phyloP scores from a whole-genome alignment of 2,797 vertebrate species.

The Serranus cabrilla region DNA sequence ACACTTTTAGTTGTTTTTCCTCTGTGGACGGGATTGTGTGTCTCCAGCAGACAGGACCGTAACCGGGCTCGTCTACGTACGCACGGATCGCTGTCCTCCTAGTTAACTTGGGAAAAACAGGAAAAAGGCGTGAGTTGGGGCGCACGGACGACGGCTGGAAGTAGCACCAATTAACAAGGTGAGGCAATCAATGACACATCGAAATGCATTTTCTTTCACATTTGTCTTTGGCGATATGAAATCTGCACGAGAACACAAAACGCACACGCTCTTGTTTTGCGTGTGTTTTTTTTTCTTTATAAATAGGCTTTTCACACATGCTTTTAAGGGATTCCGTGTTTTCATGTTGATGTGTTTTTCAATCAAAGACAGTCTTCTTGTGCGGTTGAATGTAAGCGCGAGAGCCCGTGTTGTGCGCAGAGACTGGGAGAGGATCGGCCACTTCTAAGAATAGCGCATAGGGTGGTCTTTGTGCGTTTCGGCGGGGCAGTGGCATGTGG shows the following conservation, averaged over 20 bases:
- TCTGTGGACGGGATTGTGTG: slow-evolving; percentile 57
- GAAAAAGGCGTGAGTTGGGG: slow-evolving; percentile 61
- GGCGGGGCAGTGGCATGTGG: slow-evolving; percentile 83
- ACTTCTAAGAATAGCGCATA: slow-evolving; percentile 86
- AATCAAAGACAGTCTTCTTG: slow-evolving; percentile 13
- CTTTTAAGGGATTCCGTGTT: slow-evolving; percentile 19
- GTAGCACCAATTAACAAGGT: slow-evolving; percentile 72
- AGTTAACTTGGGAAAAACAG: slow-evolving; percentile 70
- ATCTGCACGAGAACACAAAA: slow-evolving; percentile 24
- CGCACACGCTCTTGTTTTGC: neutral
- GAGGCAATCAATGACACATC: slow-evolving; percentile 54
- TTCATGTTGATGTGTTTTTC: neutral
- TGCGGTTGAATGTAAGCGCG: slow-evolving; percentile 20
- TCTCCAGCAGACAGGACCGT: slow-evolving; percentile 68
- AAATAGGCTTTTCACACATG: neutral
- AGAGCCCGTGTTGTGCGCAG: slow-evolving; percentile 59
- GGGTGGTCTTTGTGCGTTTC: slow-evolving; percentile 86
- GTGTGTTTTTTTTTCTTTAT: neutral
- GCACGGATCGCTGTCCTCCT: slow-evolving; percentile 65
- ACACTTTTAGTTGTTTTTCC: slow-evolving; percentile 67
- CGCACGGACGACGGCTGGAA: slow-evolving; percentile 62
- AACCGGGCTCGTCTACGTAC: slow-evolving; percentile 65
- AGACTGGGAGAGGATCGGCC: slow-evolving; percentile 70
- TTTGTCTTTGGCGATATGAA: slow-evolving; percentile 40
- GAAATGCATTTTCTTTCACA: slow-evolving; percentile 22